Evolutionary conservation across 2,797 vertebrate genomes (phyloP).

Genomic region (Cyclura pinguis): DNA sequence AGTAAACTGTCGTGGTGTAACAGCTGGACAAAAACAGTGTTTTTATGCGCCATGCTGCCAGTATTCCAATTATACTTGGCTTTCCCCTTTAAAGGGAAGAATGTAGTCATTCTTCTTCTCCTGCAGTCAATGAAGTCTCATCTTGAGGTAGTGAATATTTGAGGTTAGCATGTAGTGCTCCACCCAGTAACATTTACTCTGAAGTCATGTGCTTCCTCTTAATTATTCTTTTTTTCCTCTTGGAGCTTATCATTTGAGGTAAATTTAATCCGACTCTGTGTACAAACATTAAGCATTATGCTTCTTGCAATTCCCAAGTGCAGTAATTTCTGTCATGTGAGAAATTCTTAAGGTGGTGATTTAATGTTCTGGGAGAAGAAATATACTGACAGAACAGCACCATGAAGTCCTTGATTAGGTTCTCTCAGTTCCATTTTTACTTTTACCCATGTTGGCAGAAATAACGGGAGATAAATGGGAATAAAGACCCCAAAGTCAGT

Average conservation of each 20-base stretch:
- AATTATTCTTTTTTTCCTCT: not conserved
- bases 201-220: not conserved
- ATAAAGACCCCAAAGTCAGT: not conserved
- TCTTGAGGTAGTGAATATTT: not conserved
- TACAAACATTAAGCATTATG: not conserved
- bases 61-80: not conserved
- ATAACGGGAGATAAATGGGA: not conserved
- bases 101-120: not conserved
- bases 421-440: not conserved
- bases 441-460: not conserved
- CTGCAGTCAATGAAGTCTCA: not conserved
- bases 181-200: not conserved
- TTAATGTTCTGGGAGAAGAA: not conserved
- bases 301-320: not conserved
- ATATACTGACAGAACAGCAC: not conserved
- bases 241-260: not conserved
- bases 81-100: not conserved
- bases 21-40: conserved; percentile 5
- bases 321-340: not conserved
- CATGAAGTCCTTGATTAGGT: not conserved
- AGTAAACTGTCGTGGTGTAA: not conserved
- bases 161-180: not conserved
- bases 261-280: not conserved
- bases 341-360: not conserved
- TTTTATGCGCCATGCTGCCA: not conserved